Percentiles rank a stretch among this genome's conserved stretches.
Conservation (phyloP, 2,113 vertebrate species). For the Ovis aries region ARS-UI_Ramb_v3.0 NC_056066.1:48189501-48190000, state of each 20-base stretch:
- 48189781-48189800: background rate
- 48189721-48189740: background rate
- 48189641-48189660: background rate
- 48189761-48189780: background rate
- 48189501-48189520: background rate
- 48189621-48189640: background rate
- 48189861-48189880: background rate
- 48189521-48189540: background rate
- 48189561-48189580: background rate
- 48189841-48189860: slow-evolving; percentile 22
- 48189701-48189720: background rate
- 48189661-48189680: background rate
- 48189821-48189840: background rate
- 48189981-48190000: slow-evolving; percentile 31
- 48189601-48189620: background rate
- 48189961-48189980: background rate
- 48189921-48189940: background rate
- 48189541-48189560: background rate
- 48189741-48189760: background rate
- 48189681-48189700: background rate
- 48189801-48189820: background rate
- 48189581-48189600: background rate
- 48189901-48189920: background rate
- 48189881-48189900: background rate
- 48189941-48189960: background rate